Percentiles rank a stretch among this genome's conserved stretches.
phyloP scores from a whole-genome alignment of 2,888 invertebrate genomes.

The Atethmia centrago region DNA sequence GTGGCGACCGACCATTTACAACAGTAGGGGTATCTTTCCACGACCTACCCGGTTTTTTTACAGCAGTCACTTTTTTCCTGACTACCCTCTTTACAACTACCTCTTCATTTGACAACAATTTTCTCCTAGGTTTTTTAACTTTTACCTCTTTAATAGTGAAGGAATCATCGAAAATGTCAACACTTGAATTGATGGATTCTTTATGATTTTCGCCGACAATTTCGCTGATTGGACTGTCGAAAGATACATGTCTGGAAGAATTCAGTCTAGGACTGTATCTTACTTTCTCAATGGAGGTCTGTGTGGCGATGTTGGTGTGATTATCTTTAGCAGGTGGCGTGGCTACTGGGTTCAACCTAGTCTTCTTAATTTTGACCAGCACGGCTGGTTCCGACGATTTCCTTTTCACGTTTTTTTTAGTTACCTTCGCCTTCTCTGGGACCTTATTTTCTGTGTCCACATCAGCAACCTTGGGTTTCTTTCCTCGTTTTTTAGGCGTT shows the following conservation, averaged over 20 bases:
- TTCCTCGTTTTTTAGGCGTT: constrained; percentile 63
- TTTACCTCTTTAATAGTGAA: constrained; percentile 81
- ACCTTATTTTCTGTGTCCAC: constrained; percentile 78
- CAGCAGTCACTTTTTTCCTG: constrained; percentile 79
- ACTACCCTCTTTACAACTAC: constrained; percentile 81
- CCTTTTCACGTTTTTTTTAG: constrained; percentile 72
- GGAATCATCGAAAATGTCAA: constrained; percentile 87
- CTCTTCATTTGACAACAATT: constrained; percentile 79
- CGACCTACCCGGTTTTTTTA: constrained; percentile 77
- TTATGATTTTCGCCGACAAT: constrained; percentile 76
- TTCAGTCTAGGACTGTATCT: constrained; percentile 70
- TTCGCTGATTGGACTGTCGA: constrained; percentile 83
- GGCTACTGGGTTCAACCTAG: constrained; percentile 78
- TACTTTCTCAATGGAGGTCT: constrained; percentile 80
- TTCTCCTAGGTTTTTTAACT: constrained; percentile 80
- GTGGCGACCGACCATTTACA: constrained; percentile 82
- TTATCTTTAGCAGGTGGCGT: constrained; percentile 85
- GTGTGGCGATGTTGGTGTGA: constrained; percentile 83
- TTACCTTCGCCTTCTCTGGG: constrained; percentile 68
- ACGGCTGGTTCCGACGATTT: constrained; percentile 80
- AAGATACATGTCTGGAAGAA: constrained; percentile 79
- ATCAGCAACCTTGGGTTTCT: constrained; percentile 66
- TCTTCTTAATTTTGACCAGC: constrained; percentile 80
- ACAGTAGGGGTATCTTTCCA: constrained; percentile 83
- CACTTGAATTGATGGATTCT: constrained; percentile 78